phyloP scores from a whole-genome alignment of 2,888 invertebrate species.

The Drosophila meridionalis region DNA sequence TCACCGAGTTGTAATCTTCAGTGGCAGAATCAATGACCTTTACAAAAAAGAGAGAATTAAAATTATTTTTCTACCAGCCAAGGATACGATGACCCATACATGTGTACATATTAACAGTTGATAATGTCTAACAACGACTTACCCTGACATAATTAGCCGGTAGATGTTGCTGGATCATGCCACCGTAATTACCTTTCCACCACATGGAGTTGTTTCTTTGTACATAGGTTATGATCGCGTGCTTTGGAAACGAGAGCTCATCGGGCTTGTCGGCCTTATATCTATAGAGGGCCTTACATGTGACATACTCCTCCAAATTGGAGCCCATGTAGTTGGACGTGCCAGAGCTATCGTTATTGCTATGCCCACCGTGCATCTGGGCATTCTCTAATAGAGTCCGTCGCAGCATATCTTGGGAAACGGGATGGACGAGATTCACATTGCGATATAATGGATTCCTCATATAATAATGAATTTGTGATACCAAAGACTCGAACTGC shows the following conservation, averaged over 20 bases:
- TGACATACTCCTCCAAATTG: constrained; percentile 83
- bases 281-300: constrained; percentile 92
- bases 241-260: constrained; percentile 97
- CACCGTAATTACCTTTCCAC: constrained; percentile 98
- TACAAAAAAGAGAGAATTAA: not conserved
- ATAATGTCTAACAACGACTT: not conserved
- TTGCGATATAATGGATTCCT: constrained; percentile 95
- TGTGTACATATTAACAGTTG: not conserved
- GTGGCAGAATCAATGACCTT: constrained; percentile 81
- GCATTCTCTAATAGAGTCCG: constrained; percentile 77
- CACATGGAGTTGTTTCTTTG: constrained; percentile 94
- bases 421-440: constrained; percentile 93
- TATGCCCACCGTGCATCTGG: constrained; percentile 62
- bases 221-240: constrained; percentile 97
- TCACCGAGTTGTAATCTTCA: constrained; percentile 86
- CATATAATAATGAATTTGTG: constrained; percentile 96
- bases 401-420: constrained; percentile 90
- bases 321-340: constrained; percentile 85
- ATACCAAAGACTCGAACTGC: constrained; percentile 98
- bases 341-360: constrained; percentile 69
- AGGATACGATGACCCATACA: not conserved
- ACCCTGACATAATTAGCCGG: constrained; percentile 97
- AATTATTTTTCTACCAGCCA: not conserved
- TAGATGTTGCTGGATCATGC: constrained; percentile 95
- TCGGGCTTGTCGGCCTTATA: constrained; percentile 94